These are phyloP conservation scores for Sapayoa aenigma DNA, from an alignment of 2,113 vertebrate genomes.

Conservation along the genomic window DNA sequence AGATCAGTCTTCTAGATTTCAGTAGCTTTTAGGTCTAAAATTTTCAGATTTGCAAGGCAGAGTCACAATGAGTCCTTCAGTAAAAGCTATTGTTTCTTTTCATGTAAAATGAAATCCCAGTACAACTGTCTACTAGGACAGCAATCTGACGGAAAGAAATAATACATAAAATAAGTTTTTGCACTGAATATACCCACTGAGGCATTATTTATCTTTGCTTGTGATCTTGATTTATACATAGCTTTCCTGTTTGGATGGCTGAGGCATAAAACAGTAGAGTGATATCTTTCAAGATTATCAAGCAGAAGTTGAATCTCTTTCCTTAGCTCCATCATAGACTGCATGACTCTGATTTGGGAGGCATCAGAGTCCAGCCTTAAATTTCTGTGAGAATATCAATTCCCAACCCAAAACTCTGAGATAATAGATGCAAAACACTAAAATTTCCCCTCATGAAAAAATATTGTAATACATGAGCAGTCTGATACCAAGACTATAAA, in stretches of 20 bases:
- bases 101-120: constrained; percentile 4
- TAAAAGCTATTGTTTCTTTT: background rate
- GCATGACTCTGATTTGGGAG: background rate
- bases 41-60: constrained; percentile 8
- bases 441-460: background rate
- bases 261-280: background rate
- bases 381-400: background rate
- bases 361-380: background rate
- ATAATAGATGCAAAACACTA: background rate
- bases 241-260: background rate
- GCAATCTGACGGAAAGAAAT: constrained; percentile 6
- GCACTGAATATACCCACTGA: background rate
- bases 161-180: background rate
- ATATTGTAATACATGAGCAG: background rate
- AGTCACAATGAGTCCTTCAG: background rate
- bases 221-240: background rate
- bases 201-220: background rate
- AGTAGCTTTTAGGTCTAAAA: background rate
- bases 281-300: background rate
- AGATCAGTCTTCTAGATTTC: background rate
- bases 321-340: background rate
- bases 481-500: background rate
- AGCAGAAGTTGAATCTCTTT: background rate
- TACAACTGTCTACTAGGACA: background rate
- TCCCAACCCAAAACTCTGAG: background rate